Base-by-base conservation (phyloP, 1,140 invertebrate genomes). In the Nylanderia fulva region DNA sequence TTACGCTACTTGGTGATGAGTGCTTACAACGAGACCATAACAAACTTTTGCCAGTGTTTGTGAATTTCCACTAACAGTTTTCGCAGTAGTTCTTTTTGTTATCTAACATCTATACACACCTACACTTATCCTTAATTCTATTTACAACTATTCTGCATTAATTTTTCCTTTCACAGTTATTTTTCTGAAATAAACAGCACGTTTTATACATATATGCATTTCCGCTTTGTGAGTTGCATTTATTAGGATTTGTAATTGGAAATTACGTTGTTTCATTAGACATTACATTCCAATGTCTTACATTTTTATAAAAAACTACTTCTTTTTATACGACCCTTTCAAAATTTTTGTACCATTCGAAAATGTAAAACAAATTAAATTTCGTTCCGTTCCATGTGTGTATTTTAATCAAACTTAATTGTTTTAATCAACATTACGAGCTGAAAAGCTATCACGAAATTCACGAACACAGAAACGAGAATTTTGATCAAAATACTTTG, bases 41-140 rank as follows among this genome's bases (percentile, higher is more conserved):
- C 60, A 84, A 84, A 84, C 71, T 61, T 48, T 52, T 27, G 1
- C 33, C 29, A 39, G 79, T 24, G 33, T 60, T 58, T 48, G 21
- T 39, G 29, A 76, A 45, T 84, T 80, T 69, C 27, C 7, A 18
- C 11, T 56, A 18, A 18, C 58, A 71, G 36, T 82, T 71, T 33
- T 72, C 52, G 45, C 11, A 24, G 27, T 8, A 29, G 4, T 0
- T 48, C 45, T 4, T 48, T 36, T 58, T 13, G 24, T 82, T 82
- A 82, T 33, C 24, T 27, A 13, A 48, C 15, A 69, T n/a, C n/a
- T n/a, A n/a, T 63, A 56, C 18, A 6, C 60, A 33, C 9, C 18
- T 18, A 76, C 21, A 15, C n/a, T 56, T 69, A 54, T 56, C 36
- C 52, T 71, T 45, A 72, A 33, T 21, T 52, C 18, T 24, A 33